phyloP scores from a whole-genome alignment of 2,888 invertebrate species.

The Drosophila tripunctata region DNA sequence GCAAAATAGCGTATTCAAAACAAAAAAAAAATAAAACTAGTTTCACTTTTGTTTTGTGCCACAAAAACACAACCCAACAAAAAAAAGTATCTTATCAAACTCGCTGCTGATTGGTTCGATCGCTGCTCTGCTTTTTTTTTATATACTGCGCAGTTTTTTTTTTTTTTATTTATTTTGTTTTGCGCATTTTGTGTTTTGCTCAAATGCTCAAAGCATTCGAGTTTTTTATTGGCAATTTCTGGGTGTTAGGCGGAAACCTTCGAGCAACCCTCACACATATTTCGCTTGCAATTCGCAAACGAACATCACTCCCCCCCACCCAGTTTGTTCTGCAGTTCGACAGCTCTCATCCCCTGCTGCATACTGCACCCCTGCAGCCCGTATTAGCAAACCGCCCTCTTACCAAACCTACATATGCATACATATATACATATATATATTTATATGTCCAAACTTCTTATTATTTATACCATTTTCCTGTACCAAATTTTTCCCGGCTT shows the following conservation, averaged over 20 bases:
- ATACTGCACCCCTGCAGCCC: conserved; percentile 2
- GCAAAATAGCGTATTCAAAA: conserved; percentile 17
- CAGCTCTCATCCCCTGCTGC: neutral
- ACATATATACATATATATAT: neutral
- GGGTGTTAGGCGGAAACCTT: neutral
- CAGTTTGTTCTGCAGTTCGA: neutral
- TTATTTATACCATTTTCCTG: too few relatives aligned
- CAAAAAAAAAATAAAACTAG: conserved; percentile 28
- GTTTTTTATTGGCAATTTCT: conserved; percentile 70
- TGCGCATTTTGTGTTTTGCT: too few relatives aligned
- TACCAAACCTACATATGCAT: neutral
- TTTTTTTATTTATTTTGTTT: conserved; percentile 55
- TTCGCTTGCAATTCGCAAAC: conserved; percentile 51
- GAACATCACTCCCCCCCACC: conserved; percentile 23
- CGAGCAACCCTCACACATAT: conserved; percentile 37
- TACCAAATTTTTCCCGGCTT: neutral
- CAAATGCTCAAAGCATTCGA: too few relatives aligned
- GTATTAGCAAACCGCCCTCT: conserved; percentile 38
- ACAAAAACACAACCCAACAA: conserved; percentile 4
- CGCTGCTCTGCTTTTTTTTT: conserved; percentile 32
- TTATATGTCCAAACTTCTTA: neutral
- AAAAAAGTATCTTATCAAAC: conserved; percentile 73
- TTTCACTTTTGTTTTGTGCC: conserved; percentile 48
- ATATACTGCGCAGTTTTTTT: conserved; percentile 72
- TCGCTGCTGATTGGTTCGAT: conserved; percentile 69